These are phyloP conservation scores for Gephyroberyx darwinii DNA, from an alignment of 2,797 vertebrate species.

Conservation along the genomic window DNA sequence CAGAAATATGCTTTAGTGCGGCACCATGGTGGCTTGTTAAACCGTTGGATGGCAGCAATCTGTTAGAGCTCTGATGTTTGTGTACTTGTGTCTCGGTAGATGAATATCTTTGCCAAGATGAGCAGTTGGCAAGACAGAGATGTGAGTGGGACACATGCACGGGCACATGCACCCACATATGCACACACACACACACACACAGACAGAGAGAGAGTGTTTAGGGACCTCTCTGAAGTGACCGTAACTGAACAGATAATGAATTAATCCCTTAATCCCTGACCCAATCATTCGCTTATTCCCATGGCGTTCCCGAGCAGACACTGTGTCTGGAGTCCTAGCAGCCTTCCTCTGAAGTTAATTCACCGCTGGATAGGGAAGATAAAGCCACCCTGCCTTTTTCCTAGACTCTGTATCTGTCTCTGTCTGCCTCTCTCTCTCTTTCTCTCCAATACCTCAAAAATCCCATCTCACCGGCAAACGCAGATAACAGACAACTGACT, in stretches of 20 bases:
- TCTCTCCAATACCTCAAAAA: conserved; percentile 1
- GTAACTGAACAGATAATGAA: conserved; percentile 66
- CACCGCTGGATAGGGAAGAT: conserved; percentile 29
- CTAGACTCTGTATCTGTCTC: not conserved
- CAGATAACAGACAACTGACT: conserved; percentile 31
- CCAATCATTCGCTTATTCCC: conserved; percentile 63
- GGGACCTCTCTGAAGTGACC: conserved; percentile 53
- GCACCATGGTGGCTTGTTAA: conserved; percentile 16
- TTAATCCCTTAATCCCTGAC: conserved; percentile 73
- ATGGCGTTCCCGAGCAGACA: conserved; percentile 42
- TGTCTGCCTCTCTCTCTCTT: not conserved
- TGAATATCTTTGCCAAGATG: conserved; percentile 50
- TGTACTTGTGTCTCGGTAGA: conserved; percentile 51
- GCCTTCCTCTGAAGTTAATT: conserved; percentile 33
- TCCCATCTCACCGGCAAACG: conserved; percentile 7
- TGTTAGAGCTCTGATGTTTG: conserved; percentile 57
- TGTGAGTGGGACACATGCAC: conserved; percentile 30
- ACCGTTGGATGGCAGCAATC: conserved; percentile 38
- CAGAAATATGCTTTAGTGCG: conserved; percentile 29
- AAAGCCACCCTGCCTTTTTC: conserved; percentile 22
- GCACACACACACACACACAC: not conserved
- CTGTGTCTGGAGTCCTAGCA: conserved; percentile 44
- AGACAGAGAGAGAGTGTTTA: not conserved
- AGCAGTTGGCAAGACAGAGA: conserved; percentile 49
- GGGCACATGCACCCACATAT: conserved; percentile 1